Conservation (phyloP, 2,888 invertebrate species). For the Keiferia lycopersicella region DNA sequence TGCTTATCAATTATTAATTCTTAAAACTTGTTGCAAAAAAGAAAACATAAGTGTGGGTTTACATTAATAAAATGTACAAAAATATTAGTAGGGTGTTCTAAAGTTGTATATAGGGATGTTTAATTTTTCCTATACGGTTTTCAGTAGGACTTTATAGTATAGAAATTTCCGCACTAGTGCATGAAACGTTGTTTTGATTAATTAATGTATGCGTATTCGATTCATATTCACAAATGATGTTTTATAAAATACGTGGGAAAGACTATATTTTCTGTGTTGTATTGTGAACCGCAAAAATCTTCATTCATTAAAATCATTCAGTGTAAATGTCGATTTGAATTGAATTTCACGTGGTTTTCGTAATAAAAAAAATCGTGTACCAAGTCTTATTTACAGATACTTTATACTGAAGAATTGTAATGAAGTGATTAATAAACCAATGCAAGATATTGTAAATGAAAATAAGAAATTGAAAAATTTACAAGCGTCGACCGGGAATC, state of each 20-base stretch:
- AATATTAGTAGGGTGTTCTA: not conserved
- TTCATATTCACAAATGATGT: not conserved
- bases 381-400: too few relatives aligned
- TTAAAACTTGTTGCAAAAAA: not conserved
- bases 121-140: not conserved
- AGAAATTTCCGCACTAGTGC: slow-evolving; percentile 7
- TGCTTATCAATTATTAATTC: not conserved
- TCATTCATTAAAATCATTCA: not conserved
- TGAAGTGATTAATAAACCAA: too few relatives aligned
- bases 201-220: slow-evolving; percentile 13
- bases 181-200: slow-evolving; percentile 6
- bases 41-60: not conserved
- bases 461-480: too few relatives aligned
- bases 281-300: not conserved
- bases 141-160: slow-evolving; percentile 16
- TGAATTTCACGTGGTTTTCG: too few relatives aligned
- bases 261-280: not conserved
- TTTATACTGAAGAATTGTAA: too few relatives aligned
- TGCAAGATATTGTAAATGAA: too few relatives aligned
- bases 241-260: not conserved
- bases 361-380: too few relatives aligned
- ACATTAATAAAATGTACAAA: not conserved
- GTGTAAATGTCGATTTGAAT: too few relatives aligned
- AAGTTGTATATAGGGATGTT: not conserved
- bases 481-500: too few relatives aligned